Percentiles rank a stretch among this genome's conserved stretches.
These are phyloP conservation scores for Balaeniceps rex DNA, from an alignment of 2,113 vertebrate species.

Conservation along the genomic window DNA sequence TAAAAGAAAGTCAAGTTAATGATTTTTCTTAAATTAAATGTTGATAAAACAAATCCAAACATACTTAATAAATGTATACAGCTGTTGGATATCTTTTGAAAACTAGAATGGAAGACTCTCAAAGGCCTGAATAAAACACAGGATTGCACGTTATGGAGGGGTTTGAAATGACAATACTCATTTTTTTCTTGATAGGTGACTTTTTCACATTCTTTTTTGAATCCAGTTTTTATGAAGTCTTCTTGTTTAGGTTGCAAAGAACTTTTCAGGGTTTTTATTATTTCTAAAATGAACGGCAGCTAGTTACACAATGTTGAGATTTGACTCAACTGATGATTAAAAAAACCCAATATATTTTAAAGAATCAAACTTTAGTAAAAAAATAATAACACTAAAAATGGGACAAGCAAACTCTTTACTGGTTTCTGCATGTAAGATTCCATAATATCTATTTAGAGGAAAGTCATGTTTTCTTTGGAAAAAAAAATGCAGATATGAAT, in stretches of 20 bases:
- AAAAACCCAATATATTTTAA: background rate
- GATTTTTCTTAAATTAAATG: background rate
- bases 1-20: background rate
- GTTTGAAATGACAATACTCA: background rate
- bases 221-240: background rate
- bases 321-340: background rate
- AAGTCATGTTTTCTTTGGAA: accelerated
- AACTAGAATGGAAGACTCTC: background rate
- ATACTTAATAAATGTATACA: background rate
- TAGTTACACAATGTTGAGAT: background rate
- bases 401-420: background rate
- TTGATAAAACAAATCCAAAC: background rate
- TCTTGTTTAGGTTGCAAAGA: background rate
- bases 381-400: background rate
- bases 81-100: background rate
- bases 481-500: background rate
- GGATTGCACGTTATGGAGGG: background rate
- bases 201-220: background rate
- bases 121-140: background rate
- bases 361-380: background rate
- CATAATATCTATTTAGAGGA: background rate
- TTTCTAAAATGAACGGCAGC: background rate
- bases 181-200: background rate
- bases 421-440: background rate
- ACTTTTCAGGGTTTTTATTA: background rate